Base-by-base conservation (phyloP, 2,113 vertebrate species). In the Odocoileus virginianus region DNA sequence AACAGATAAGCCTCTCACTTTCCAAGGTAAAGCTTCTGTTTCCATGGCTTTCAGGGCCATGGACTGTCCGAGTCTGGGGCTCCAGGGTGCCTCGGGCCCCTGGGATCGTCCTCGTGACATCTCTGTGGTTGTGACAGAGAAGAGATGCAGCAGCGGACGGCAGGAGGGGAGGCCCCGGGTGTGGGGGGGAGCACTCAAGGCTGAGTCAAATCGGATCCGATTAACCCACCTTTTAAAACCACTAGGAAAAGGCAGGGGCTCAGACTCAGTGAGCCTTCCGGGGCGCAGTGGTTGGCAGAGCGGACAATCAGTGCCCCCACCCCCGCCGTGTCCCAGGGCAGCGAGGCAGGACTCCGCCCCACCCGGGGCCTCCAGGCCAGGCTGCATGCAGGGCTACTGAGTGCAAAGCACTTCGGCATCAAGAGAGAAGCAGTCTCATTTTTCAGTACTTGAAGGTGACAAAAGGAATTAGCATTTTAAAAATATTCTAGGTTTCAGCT, bases 221-320 rank as follows among this genome's bases (percentile, higher is more conserved):
- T 5, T 1, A 67, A 6, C 40, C 17, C 17, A 7, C 43, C 33
- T 8, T 17, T 57, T n/a, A 43, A 74, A 45, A 64, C 40, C 13
- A 19, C 6, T 57, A 15, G 25, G 86, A 25, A 33, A 19, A 45
- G 64, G 21, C 0, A 3, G 2, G 25, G 19, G 67, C 33, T 45
- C 2, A 5, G 28, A 25, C 28, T 0, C 15, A 21, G 45, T 28
- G 54, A 28, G 0, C 0, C 52, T n/a, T 16, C 47, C 25, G 0
- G 2, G 23, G n/a, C 5, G 0, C 23, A 50, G 5, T 1, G 1
- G 43, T n/a, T 5, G 3, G 40, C 2, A 5, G 5, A 17, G 55
- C 3, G 15, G 87, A 15, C n/a, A 2, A 0, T 2, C 21, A 10
- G 7, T 5, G 6, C 64, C n/a, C n/a, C 27, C 64, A 1, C 4